Evolutionary conservation across 2,797 vertebrate species (phyloP), one percentile per base, ranked within the genome.

Genomic region (Dendrocincla fuliginosa): DNA sequence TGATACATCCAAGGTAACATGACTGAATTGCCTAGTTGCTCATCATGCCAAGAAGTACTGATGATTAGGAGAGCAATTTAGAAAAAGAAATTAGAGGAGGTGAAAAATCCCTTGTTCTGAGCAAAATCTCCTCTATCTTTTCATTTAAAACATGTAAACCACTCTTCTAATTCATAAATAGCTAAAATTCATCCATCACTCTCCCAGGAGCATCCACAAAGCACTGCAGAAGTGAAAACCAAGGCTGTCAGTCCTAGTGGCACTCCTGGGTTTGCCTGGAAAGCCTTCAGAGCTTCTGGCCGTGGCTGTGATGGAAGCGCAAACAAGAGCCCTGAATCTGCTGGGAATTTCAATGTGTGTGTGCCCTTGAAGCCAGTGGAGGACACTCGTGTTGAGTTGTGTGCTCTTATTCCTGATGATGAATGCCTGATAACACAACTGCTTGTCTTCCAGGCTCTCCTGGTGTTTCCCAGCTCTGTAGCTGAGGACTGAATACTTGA

Each of bases 341-440:
- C 46, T 75, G 93, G 76, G 89, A 86, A 88, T 84, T 81, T 88
- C 94, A 69, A 47, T 93, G 78, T 4, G 2, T 53, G 33, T 61
- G 37, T 90, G 94, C 53, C 89, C 93, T 94, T 96, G 95, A 87
- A 93, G 84, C 33, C 71, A 55, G 85, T 16, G 84, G 84, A 92
- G 84, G 87, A 93, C 71, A 63, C 89, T 90, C 5, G 4, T 75
- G 70, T 92, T 50, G 52, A 84, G 93, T 85, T 91, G 59, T 73
- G 90, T 4, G 49, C 63, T 94, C 78, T 81, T 22, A 1, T 55
- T 85, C 75, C 49, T 71, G 75, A 49, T 60, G 67, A 67, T 55
- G 74, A 93, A 81, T 4, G 3, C 0, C 22, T 84, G 74, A 39
- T 80, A 93, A 74, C 2, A 25, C 60, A 76, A 56, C 61, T 4